Base-by-base conservation (phyloP, 2,888 invertebrate genomes). In the Cremastinae sp. region DNA sequence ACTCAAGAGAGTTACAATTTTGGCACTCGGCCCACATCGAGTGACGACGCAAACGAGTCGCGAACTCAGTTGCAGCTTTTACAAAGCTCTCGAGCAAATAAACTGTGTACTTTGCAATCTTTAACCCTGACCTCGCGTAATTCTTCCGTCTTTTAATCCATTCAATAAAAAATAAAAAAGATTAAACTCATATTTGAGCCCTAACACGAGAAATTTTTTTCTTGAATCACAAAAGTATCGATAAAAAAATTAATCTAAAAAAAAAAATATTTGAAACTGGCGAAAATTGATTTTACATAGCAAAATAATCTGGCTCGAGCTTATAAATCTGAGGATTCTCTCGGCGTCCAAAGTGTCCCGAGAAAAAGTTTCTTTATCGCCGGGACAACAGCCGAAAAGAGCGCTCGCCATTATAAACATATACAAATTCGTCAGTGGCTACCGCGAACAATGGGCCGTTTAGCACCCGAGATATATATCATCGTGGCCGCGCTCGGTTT, bases 391-490 rank as follows among this genome's bases (percentile, higher is more conserved):
- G 75, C 75, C 79, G 78, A 77, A 77, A 78, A 74, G 78, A 80
- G 66, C 76, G 64, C 72, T 84, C 81, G 86, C 87, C 85, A 88
- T 88, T 89, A 89, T 89, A 88, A 89, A 89, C 88, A 87, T 88
- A 88, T 89, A 89, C 89, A 89, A 89, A 89, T 89, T 89, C 89
- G 89, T 89, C 89, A 89, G 87, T 82, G 83, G 86, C 84, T 84
- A 83, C 85, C 80, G 83, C 81, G 82, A 88, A 89, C 89, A 89
- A 89, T 89, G 87, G 88, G 88, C 88, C 89, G 86, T 89, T 89
- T 88, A 88, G 87, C 86, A 83, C 85, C 83, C 83, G 78, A 88
- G 87, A 88, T 88, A 88, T 88, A 89, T 87, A 88, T 89, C 88
- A 89, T 89, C 86, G 85, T 85, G 86, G 85, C 85, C 83, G 71